Evolutionary conservation across 2,797 vertebrate species (phyloP).

Genomic region (Gephyroberyx darwinii): DNA sequence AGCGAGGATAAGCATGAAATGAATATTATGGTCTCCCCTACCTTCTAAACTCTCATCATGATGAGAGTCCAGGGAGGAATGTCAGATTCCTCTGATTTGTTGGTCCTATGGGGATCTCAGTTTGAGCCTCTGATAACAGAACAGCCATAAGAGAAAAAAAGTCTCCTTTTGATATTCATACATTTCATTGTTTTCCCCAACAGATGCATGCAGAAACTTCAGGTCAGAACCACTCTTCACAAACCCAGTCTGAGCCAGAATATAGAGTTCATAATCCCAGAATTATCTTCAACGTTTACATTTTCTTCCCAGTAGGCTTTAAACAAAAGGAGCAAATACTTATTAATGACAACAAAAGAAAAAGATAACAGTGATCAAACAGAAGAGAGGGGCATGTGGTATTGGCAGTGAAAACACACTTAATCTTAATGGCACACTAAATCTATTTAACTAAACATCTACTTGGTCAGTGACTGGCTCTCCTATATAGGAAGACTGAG

Average conservation of each 20-base stretch:
- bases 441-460: conserved; percentile 36
- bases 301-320: conserved; percentile 13
- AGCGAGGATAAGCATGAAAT: conserved; percentile 29
- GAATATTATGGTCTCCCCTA: not conserved
- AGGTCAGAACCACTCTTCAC: conserved; percentile 63
- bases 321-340: conserved; percentile 34
- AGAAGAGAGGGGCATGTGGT: conserved; percentile 20
- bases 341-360: not conserved
- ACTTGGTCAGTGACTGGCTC: conserved; percentile 35
- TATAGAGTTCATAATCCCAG: conserved; percentile 61
- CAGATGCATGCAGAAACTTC: conserved; percentile 80
- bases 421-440: conserved; percentile 8
- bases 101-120: conserved; percentile 72
- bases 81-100: conserved; percentile 29
- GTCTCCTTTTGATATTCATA: conserved; percentile 70
- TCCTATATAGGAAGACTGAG: conserved; percentile 15
- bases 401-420: conserved; percentile 21
- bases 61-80: conserved; percentile 11
- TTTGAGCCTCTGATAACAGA: conserved; percentile 83
- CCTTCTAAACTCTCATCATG: conserved; percentile 21
- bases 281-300: conserved; percentile 20
- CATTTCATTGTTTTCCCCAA: conserved; percentile 62
- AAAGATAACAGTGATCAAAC: conserved; percentile 16
- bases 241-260: conserved; percentile 81
- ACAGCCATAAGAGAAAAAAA: conserved; percentile 86